Conservation (phyloP, 1,140 invertebrate species). For the Melipona quadrifasciata region DNA sequence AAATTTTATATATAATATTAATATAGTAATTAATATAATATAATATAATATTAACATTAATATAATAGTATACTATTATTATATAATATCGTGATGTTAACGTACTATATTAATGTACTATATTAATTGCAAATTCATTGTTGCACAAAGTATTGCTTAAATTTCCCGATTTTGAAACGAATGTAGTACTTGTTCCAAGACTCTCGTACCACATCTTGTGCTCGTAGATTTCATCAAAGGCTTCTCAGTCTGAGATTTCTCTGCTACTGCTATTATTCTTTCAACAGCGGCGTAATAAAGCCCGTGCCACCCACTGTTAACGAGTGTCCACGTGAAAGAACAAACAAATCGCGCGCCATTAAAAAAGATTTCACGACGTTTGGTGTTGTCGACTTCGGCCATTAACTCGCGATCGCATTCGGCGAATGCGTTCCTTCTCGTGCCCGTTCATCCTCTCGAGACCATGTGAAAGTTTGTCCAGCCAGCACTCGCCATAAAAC, state of each 20-base stretch:
- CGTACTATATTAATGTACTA: too few species aligned
- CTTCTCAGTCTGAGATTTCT: not conserved
- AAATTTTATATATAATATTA: too few species aligned
- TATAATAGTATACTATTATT: too few species aligned
- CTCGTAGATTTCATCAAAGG: not conserved
- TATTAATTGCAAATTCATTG: too few species aligned
- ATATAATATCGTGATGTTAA: too few species aligned
- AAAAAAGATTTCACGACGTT: conserved; percentile 1
- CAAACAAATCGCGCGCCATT: not conserved
- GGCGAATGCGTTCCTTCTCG: conserved; percentile 21
- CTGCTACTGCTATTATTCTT: not conserved
- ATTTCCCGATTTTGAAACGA: too few species aligned
- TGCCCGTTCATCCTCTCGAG: not conserved
- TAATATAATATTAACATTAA: too few species aligned
- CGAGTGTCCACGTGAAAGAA: not conserved
- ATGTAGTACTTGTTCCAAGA: too few species aligned
- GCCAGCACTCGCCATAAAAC: not conserved
- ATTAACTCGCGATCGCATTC: conserved; percentile 24
- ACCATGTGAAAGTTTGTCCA: conserved; percentile 22
- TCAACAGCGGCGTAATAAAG: not conserved
- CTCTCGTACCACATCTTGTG: too few species aligned
- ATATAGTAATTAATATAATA: too few species aligned
- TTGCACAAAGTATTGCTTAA: too few species aligned
- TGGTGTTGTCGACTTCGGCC: not conserved
- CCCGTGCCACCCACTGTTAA: not conserved